These are phyloP conservation scores for Drosophila repleta DNA, from an alignment of 1,140 invertebrate genomes.

Conservation along the genomic window DNA sequence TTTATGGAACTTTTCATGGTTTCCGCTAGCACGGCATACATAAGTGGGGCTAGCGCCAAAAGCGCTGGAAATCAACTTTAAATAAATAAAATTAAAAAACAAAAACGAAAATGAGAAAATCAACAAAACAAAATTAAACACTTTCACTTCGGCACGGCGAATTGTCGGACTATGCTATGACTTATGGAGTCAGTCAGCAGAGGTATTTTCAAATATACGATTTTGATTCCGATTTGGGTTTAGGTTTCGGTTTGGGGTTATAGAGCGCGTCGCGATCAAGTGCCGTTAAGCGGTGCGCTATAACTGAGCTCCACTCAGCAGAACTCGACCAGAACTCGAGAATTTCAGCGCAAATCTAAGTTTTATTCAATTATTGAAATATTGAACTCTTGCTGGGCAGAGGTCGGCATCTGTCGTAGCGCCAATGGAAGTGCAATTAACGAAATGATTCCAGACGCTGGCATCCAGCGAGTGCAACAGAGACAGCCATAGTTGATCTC, in stretches of 20 bases:
- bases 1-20: conserved; percentile 59
- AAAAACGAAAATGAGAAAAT: conserved; percentile 22
- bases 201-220: conserved; percentile 17
- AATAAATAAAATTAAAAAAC: conserved; percentile 21
- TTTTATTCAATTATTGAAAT: conserved; percentile 77
- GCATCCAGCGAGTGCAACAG: conserved; percentile 37
- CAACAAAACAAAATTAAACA: conserved; percentile 50
- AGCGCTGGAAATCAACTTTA: conserved; percentile 24
- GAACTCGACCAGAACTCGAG: conserved; percentile 24
- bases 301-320: conserved; percentile 51
- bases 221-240: conserved; percentile 3
- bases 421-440: conserved; percentile 79
- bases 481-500: conserved; percentile 19
- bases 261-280: conserved; percentile 52
- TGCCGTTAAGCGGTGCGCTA: conserved; percentile 56
- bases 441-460: conserved; percentile 42
- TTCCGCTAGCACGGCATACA: conserved; percentile 46
- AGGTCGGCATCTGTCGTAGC: conserved; percentile 20
- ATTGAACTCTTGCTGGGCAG: conserved; percentile 61
- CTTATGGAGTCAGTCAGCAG: conserved; percentile 13
- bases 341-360: conserved; percentile 60
- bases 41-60: conserved; percentile 26
- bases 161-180: conserved; percentile 17
- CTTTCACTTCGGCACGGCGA: conserved; percentile 59
- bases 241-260: conserved; percentile 20